Evolutionary conservation across 2,113 vertebrate species (phyloP).

Genomic region (Rhinoderma darwinii): DNA sequence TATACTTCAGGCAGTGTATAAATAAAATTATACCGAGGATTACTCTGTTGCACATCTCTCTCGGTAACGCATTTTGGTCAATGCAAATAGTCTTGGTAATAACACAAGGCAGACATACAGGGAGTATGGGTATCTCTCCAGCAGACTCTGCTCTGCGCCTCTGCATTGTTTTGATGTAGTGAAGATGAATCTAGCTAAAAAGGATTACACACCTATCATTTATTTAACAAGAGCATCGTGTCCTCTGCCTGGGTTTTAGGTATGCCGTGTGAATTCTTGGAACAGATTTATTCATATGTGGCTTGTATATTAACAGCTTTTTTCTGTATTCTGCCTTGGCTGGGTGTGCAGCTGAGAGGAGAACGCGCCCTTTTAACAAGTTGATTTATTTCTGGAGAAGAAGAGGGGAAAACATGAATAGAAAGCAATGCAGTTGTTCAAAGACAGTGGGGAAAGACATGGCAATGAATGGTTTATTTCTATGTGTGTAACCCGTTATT

Average conservation of each 20-base stretch:
- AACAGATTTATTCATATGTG: constrained; percentile 61
- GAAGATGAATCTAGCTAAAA: constrained; percentile 61
- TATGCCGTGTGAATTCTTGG: constrained; percentile 61
- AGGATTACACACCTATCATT: constrained; percentile 61
- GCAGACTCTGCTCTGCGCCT: constrained; percentile 48
- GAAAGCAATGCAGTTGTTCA: constrained; percentile 55
- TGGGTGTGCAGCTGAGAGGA: constrained; percentile 45
- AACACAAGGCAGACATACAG: constrained; percentile 16
- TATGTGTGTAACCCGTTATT: constrained; percentile 11
- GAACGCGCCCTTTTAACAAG: constrained; percentile 58
- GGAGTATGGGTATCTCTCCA: constrained; percentile 27
- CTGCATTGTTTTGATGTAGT: constrained; percentile 60
- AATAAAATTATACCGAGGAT: constrained; percentile 44
- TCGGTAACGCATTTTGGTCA: constrained; percentile 42
- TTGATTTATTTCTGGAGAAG: constrained; percentile 59
- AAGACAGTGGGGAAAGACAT: constrained; percentile 25
- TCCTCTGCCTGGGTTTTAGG: constrained; percentile 59
- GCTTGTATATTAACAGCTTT: constrained; percentile 61
- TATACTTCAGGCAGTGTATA: constrained; percentile 17
- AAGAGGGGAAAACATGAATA: constrained; percentile 43
- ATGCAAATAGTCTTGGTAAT: constrained; percentile 54
- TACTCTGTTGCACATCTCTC: constrained; percentile 17
- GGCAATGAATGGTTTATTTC: constrained; percentile 27
- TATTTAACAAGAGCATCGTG: constrained; percentile 60
- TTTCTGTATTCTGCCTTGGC: constrained; percentile 37